phyloP scores from a whole-genome alignment of 2,113 vertebrate species.

The Hirundichthys speculiger region DNA sequence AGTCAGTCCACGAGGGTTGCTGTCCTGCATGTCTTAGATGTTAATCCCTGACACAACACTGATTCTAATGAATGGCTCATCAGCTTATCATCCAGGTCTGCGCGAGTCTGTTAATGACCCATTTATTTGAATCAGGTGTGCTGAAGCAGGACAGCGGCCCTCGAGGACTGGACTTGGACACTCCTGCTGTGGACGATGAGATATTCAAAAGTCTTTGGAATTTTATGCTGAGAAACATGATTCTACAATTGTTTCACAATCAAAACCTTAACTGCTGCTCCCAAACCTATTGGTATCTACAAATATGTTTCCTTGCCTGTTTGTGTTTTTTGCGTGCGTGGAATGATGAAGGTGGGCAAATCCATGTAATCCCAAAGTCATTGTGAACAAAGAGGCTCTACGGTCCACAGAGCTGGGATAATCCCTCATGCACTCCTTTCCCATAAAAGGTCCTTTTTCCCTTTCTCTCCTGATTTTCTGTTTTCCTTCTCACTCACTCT shows the following conservation, averaged over 20 bases:
- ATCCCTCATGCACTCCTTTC: slow-evolving; percentile 68
- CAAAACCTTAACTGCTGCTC: not conserved
- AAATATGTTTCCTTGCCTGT: not conserved
- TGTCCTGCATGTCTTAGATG: too few species aligned
- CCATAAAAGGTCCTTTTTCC: slow-evolving; percentile 71
- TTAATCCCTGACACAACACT: too few species aligned
- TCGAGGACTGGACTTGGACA: too few species aligned
- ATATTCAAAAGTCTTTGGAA: too few species aligned
- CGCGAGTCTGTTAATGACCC: too few species aligned
- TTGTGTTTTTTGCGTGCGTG: slow-evolving; percentile 15
- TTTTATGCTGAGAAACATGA: too few species aligned
- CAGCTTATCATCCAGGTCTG: too few species aligned
- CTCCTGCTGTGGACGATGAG: too few species aligned
- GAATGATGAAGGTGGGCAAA: slow-evolving; percentile 62
- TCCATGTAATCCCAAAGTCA: slow-evolving; percentile 76
- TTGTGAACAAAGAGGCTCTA: slow-evolving; percentile 78
- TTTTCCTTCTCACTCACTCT: slow-evolving; percentile 47
- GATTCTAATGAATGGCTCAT: too few species aligned
- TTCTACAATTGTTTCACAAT: not conserved
- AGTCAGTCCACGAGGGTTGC: too few species aligned
- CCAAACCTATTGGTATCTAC: slow-evolving; percentile 17
- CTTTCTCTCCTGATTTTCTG: slow-evolving; percentile 41
- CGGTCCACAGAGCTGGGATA: slow-evolving; percentile 70
- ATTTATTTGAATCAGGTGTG: too few species aligned
- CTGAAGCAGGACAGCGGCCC: too few species aligned